Conservation (phyloP, 2,797 vertebrate species). For the Perdix hodgsoniae region DNA sequence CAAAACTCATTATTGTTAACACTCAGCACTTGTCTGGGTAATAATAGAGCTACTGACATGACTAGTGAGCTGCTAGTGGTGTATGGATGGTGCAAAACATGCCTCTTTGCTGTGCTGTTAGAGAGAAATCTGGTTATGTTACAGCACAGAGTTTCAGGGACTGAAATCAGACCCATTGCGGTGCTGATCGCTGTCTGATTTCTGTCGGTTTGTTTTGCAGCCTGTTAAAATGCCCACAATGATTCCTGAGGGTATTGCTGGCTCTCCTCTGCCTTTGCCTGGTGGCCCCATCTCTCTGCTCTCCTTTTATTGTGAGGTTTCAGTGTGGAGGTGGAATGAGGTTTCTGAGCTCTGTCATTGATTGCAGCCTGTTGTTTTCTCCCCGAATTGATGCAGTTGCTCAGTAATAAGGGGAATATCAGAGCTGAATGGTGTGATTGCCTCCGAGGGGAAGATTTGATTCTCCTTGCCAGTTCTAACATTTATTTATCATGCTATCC, state of each 20-base stretch:
- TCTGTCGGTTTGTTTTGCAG: accelerated
- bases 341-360: not conserved
- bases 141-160: accelerated
- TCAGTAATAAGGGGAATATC: not conserved
- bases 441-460: not conserved
- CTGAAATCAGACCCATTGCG: not conserved
- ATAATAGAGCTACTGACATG: not conserved
- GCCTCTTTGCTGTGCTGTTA: not conserved
- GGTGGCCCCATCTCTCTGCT: not conserved
- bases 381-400: not conserved
- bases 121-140: not conserved
- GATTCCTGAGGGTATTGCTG: not conserved
- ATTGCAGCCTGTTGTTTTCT: not conserved
- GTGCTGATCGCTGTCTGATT: not conserved
- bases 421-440: accelerated
- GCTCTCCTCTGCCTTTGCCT: not conserved
- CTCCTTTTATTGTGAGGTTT: accelerated
- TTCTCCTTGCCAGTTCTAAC: not conserved
- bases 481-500: accelerated
- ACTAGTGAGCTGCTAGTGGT: not conserved
- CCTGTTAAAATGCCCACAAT: accelerated
- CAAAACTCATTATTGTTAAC: accelerated
- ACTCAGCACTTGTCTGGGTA: not conserved
- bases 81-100: not conserved
- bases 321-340: not conserved